Evolutionary conservation across 1,140 invertebrate genomes (phyloP).

Genomic region (Saccostrea glomerata): DNA sequence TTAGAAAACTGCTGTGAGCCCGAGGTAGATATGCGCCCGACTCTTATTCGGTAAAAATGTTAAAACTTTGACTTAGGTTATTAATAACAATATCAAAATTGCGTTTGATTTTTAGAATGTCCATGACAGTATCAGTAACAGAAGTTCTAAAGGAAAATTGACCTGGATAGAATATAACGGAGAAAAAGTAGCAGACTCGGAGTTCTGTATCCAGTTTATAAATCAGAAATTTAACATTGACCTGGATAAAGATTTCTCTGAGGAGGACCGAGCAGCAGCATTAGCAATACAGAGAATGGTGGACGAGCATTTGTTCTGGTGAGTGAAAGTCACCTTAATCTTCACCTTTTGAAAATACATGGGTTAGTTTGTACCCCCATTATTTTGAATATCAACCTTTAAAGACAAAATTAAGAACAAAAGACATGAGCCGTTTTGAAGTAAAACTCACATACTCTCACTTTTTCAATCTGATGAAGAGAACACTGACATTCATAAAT

Average conservation of each 20-base stretch:
- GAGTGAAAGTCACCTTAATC: not conserved
- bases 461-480: too few species aligned
- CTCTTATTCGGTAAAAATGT: too few species aligned
- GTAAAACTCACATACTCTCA: too few species aligned
- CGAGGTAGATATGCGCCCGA: too few species aligned
- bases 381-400: not conserved
- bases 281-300: slow-evolving; percentile 70
- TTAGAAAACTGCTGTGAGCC: too few species aligned
- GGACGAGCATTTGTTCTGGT: slow-evolving; percentile 77
- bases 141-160: slow-evolving; percentile 55
- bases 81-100: not conserved
- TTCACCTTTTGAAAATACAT: not conserved
- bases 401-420: too few species aligned
- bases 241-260: slow-evolving; percentile 60
- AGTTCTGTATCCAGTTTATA: slow-evolving; percentile 75
- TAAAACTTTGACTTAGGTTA: too few species aligned
- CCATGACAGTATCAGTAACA: slow-evolving; percentile 35
- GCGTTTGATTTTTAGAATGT: not conserved
- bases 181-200: slow-evolving; percentile 75
- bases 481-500: too few species aligned
- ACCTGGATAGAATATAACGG: slow-evolving; percentile 80
- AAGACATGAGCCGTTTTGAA: too few species aligned
- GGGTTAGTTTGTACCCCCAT: too few species aligned
- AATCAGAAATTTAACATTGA: slow-evolving; percentile 69
- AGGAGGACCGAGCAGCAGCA: slow-evolving; percentile 62